Conservation (phyloP, 2,888 invertebrate genomes). For the Tillus elongatus region DNA sequence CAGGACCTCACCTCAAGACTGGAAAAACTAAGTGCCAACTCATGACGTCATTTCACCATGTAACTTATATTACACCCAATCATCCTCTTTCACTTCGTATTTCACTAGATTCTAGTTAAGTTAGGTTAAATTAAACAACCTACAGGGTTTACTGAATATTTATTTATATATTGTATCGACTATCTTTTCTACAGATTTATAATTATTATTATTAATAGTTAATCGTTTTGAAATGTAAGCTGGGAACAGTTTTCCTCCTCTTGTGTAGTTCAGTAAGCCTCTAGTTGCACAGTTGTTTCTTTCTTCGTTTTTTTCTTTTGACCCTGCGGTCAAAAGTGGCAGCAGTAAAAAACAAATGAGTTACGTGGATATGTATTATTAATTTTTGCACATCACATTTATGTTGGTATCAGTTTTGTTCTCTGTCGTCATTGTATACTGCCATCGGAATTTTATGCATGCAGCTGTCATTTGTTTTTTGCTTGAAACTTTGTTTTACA, state of each 20-base stretch:
- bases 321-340: no score
- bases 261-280: no score
- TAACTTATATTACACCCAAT: conserved; percentile 23
- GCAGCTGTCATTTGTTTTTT: conserved; percentile 3
- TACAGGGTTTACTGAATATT: conserved; percentile 9
- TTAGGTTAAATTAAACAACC: neutral
- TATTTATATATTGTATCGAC: conserved; percentile 6
- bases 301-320: no score
- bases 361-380: no score
- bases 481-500: neutral
- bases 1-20: conserved; percentile 47
- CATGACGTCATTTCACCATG: conserved; percentile 43
- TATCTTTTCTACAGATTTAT: conserved; percentile 2
- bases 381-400: no score
- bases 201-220: no score
- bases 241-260: neutral
- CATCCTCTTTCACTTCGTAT: neutral
- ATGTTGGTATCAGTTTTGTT: no score
- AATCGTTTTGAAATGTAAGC: no score
- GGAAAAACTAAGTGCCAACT: conserved; percentile 46
- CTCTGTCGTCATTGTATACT: no score
- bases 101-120: neutral
- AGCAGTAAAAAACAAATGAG: conserved; percentile 1
- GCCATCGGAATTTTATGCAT: no score
- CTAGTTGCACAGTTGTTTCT: no score